Conservation (phyloP, 2,113 vertebrate genomes). For the Protobothrops mucrosquamatus region DNA sequence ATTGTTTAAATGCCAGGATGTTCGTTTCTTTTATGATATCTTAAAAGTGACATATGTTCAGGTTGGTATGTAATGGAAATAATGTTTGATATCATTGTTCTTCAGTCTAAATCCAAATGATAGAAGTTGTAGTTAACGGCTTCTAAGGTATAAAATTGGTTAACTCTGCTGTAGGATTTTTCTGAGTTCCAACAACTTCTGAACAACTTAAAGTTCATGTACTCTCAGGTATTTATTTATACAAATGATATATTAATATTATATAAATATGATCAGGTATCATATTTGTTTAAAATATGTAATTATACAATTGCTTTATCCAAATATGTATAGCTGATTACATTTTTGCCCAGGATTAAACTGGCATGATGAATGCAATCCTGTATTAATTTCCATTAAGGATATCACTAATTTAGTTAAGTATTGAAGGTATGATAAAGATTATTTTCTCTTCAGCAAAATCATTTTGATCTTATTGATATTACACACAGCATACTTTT, state of each 20-base stretch:
- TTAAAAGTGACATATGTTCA: background rate
- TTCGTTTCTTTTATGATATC: background rate
- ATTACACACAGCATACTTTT: background rate
- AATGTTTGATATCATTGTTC: background rate
- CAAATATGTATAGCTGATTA: background rate
- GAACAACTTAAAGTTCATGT: background rate
- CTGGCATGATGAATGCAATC: background rate
- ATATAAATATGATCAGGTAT: no score
- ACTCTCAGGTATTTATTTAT: background rate
- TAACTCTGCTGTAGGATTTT: background rate
- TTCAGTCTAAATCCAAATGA: background rate
- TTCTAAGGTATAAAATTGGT: background rate
- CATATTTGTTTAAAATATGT: background rate
- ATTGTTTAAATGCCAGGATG: background rate
- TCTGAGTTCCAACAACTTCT: background rate
- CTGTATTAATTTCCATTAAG: background rate
- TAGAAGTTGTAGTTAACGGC: background rate
- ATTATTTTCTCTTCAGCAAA: background rate
- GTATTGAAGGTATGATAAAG: background rate
- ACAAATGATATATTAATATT: no score
- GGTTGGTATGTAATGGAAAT: background rate
- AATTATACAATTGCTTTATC: background rate
- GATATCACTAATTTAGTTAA: background rate
- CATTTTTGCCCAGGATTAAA: background rate
- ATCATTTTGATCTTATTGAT: slow-evolving; percentile 6